Conservation (phyloP, 2,113 vertebrate genomes). For the Scophthalmus maximus region DNA sequence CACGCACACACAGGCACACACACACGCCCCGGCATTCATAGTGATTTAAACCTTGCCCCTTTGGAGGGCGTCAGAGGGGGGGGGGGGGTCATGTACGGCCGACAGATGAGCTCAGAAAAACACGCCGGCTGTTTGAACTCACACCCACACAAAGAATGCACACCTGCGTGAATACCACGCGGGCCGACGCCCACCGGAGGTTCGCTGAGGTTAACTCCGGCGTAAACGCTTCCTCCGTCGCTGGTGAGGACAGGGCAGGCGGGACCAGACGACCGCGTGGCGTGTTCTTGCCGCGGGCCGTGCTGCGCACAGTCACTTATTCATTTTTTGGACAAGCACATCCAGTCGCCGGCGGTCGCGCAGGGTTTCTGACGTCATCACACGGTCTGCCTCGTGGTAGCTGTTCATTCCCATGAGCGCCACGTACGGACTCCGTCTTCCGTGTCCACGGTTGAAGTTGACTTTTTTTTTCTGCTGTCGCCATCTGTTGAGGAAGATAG, state of each 20-base stretch:
- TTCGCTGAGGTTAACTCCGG: conserved; percentile 2
- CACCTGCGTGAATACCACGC: conserved; percentile 51
- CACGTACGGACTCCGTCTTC: too few relatives aligned
- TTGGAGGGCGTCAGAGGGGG: conserved; percentile 16
- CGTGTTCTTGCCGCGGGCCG: background rate
- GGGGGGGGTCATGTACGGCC: conserved; percentile 16
- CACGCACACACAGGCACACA: conserved; percentile 8
- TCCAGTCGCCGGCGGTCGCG: too few relatives aligned
- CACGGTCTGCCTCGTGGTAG: too few relatives aligned
- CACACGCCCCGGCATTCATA: conserved; percentile 44
- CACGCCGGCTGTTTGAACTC: conserved; percentile 64
- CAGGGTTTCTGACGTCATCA: too few relatives aligned
- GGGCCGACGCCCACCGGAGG: conserved; percentile 24
- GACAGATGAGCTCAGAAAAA: conserved; percentile 60
- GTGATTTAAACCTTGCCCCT: conserved; percentile 56
- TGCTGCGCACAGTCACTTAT: too few relatives aligned
- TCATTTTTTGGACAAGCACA: too few relatives aligned
- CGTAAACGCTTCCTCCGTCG: background rate
- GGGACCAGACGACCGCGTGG: too few relatives aligned
- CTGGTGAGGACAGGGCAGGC: too few relatives aligned
- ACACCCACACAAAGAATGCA: conserved; percentile 68
- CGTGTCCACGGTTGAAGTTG: too few relatives aligned
- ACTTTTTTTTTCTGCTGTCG: too few relatives aligned
- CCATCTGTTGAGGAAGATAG: background rate
- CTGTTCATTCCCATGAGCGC: too few relatives aligned